Evolutionary conservation across 2,888 invertebrate species (phyloP).

Genomic region (Phengaris arion): DNA sequence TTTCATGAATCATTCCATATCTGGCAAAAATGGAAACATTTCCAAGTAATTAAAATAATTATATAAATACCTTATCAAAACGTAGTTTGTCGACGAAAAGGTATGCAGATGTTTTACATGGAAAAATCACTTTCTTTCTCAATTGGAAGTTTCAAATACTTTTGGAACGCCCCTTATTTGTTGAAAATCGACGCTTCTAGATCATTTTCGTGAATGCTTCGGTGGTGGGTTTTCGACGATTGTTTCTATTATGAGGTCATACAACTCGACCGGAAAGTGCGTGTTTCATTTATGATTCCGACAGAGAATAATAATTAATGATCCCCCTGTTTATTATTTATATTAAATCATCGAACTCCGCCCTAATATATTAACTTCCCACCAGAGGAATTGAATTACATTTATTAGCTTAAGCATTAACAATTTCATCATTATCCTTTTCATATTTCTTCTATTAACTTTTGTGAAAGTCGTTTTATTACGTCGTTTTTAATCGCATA

Average conservation of each 20-base stretch:
- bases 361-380: not conserved
- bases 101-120: not conserved
- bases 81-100: not conserved
- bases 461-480: too few relatives aligned
- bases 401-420: not conserved
- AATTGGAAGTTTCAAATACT: not conserved
- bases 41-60: too few relatives aligned
- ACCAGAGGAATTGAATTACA: not conserved
- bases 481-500: too few relatives aligned
- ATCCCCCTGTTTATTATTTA: not conserved
- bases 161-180: not conserved
- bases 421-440: not conserved
- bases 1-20: too few relatives aligned
- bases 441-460: not conserved
- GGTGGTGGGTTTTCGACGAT: too few relatives aligned
- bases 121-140: not conserved
- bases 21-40: too few relatives aligned
- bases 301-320: not conserved
- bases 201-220: not conserved
- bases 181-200: not conserved
- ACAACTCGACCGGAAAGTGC: not conserved
- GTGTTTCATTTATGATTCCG: conserved; percentile 2
- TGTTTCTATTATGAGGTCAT: too few relatives aligned
- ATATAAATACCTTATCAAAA: not conserved
- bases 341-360: not conserved